phyloP scores from a whole-genome alignment of 2,113 vertebrate species.

The Scartelaos histophorus region DNA sequence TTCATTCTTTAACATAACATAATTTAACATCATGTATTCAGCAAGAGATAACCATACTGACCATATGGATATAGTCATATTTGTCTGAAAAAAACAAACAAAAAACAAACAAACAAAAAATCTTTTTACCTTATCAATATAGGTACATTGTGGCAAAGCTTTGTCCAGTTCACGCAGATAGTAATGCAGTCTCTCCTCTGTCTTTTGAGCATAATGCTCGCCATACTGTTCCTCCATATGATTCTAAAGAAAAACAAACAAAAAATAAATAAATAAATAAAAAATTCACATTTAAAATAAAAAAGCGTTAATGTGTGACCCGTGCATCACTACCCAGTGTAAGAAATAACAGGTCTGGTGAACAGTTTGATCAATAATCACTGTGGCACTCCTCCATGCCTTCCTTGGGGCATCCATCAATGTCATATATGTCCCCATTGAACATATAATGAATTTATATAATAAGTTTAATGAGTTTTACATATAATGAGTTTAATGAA shows the following conservation, averaged over 20 bases:
- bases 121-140: conserved; percentile 69
- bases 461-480: no score
- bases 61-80: no score
- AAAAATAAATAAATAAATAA: no score
- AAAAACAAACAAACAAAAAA: background rate
- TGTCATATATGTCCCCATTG: no score
- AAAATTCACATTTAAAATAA: background rate
- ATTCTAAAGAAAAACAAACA: conserved; percentile 51
- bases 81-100: background rate
- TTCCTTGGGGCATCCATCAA: no score
- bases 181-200: conserved; percentile 69
- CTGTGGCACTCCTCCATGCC: no score
- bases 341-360: no score
- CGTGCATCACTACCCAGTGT: no score
- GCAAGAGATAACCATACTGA: background rate
- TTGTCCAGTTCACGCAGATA: conserved; percentile 67
- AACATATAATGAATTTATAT: no score
- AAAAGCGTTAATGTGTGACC: background rate
- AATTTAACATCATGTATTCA: no score
- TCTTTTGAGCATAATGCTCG: conserved; percentile 67
- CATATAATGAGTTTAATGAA: no score
- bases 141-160: conserved; percentile 54
- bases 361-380: no score
- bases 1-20: background rate
- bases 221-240: conserved; percentile 73